Evolutionary conservation across 2,113 vertebrate genomes (phyloP), one percentile per base, ranked within the genome.

Genomic region (Atractosteus spatula): DNA sequence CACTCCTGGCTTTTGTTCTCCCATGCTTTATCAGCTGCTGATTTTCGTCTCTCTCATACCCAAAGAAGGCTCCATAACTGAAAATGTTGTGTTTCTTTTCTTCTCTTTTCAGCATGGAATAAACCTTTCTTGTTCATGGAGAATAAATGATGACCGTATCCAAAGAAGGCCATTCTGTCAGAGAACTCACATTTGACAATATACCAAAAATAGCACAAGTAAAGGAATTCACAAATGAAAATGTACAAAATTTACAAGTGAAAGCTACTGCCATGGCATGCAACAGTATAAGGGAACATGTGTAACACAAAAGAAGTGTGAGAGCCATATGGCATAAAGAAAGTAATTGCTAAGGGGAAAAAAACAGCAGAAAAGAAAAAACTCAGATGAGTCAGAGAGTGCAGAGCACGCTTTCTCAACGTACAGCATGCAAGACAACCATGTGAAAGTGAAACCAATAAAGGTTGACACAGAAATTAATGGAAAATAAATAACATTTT

Each of bases 151-250:
- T 3, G 59, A 62, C 14, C 3, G 17, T 29, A 62, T 29, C 14
- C 47, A 51, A 41, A 11, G 56, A 5, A 63, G 69, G 42, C 10
- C 62, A 12, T 63, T 63, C 6, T 7, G 11, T 7, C 14, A 71
- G 43, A 8, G 41, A 71, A 16, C 43, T 71, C 8, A 71, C 12
- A 12, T 71, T 71, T 14, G 44, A 71, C 14, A 71, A 63, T 17
- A 29, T 16, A 8, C 47, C 51, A 3, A 71, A 62, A 17, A 7
- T 70, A 0, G 43, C 29, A 1, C 55, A 61, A 17, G 56, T 56
- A 8, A 45, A 41, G 2, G 16, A 70, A n/a, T 11, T 42, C 0
- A 56, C 57, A 8, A 70, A 62, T 3, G 61, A 29, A 11, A 42
- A 70, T 62, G 43, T 62, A 8, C 2, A 8, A n/a, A 42, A 70